Percentiles rank a stretch among this genome's conserved stretches.
phyloP scores from a whole-genome alignment of 2,113 vertebrate species.

The Numida meleagris region DNA sequence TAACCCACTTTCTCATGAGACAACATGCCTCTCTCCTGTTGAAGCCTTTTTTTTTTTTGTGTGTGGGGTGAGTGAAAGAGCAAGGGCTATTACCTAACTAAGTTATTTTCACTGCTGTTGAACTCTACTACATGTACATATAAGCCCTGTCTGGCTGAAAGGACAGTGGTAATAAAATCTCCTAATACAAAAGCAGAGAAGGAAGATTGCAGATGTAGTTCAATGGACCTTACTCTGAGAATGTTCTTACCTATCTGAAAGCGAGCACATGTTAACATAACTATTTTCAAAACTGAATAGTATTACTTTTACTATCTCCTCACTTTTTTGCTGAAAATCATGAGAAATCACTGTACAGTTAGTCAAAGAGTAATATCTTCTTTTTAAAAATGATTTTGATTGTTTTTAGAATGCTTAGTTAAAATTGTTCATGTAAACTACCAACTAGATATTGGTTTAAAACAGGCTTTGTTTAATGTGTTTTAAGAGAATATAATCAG shows the following conservation, averaged over 20 bases:
- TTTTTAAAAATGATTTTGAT: not conserved
- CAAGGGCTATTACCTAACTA: accelerated
- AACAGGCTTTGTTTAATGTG: not conserved
- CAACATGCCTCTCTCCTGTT: accelerated
- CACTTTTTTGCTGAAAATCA: not conserved
- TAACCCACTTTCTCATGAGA: not conserved
- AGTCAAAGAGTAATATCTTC: not conserved
- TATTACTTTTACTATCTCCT: not conserved
- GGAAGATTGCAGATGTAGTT: not conserved
- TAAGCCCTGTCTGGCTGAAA: not conserved
- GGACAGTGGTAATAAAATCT: not conserved
- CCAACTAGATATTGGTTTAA: not conserved
- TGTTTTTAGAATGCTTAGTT: not conserved
- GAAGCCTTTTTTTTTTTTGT: not conserved
- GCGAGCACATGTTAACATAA: not conserved
- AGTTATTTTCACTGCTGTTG: not conserved
- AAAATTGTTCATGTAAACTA: not conserved
- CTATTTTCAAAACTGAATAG: not conserved
- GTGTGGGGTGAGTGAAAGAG: not conserved
- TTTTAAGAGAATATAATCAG: constrained; percentile 24
- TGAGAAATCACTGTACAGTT: not conserved
- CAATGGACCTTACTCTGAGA: accelerated
- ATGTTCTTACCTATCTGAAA: not conserved
- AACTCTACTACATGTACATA: not conserved
- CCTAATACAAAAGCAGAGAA: not conserved